Conservation (phyloP, 2,113 vertebrate genomes). For the Chloroceryle aenea region DNA sequence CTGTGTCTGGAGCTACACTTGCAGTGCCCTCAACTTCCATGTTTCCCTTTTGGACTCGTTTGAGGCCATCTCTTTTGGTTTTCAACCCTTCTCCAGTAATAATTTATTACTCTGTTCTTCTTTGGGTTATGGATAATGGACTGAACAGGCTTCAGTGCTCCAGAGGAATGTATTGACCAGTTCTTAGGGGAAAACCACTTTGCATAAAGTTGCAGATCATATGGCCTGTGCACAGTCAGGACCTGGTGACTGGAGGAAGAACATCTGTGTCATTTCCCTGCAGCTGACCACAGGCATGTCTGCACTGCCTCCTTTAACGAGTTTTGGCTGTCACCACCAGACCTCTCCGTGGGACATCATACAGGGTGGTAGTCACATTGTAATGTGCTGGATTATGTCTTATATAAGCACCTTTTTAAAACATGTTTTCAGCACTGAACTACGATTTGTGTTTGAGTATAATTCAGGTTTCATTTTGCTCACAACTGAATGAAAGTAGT, state of each 20-base stretch:
- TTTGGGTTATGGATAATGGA: background rate
- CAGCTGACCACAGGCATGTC: conserved; percentile 35
- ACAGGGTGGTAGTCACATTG: background rate
- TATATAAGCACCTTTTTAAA: background rate
- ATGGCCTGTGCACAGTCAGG: background rate
- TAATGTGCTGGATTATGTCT: background rate
- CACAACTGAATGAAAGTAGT: background rate
- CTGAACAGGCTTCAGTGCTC: background rate
- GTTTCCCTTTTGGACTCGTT: background rate
- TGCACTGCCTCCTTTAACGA: background rate
- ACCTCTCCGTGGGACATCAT: background rate
- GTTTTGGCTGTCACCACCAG: conserved; percentile 1
- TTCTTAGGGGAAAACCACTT: background rate
- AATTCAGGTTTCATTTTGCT: background rate
- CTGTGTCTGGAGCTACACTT: background rate
- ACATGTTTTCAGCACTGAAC: background rate
- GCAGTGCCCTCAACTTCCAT: background rate
- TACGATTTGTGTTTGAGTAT: background rate
- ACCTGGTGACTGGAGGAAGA: conserved; percentile 10
- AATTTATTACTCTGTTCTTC: background rate
- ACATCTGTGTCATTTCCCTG: conserved; percentile 45
- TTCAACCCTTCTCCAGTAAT: background rate
- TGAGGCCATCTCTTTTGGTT: background rate
- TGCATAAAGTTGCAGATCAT: conserved; percentile 12
- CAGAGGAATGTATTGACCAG: background rate